Base-by-base conservation (phyloP, 92 coral and sea anemone species). In the Parazoanthus darwini region DNA sequence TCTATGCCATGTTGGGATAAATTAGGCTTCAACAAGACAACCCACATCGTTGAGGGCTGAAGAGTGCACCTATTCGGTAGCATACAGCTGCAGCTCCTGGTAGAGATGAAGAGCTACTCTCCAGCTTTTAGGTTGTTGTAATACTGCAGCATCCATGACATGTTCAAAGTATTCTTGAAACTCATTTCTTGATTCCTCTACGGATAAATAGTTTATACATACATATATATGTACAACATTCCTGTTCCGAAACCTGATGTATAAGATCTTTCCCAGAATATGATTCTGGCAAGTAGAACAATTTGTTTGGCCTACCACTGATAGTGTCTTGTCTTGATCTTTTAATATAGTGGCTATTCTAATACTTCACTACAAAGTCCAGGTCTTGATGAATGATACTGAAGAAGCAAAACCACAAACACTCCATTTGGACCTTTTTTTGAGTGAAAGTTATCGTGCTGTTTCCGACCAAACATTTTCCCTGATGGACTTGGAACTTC, bases 51-150 rank as follows among this genome's bases (percentile, higher is more conserved):
- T 39, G 42, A 2, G 42, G 42, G 42, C 2, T 39, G 42, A 39
- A 39, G 42, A 39, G 42, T 39, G 42, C 9, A 46, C 8, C 11
- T 46, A 58, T 18, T 58, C 66, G 14, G 10, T 18, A 58, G 66
- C 66, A 58, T 58, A 58, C 66, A 58, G 66, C 66, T 58, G 66
- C 18, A 58, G 78, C 13, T 74, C 78, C 48, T 74, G 48, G 48
- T 74, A 74, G 14, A 25, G 78, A 74, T 33, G 78, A 74, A 74
- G 78, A 74, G 78, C 43, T 74, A 36, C 39, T 74, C 78, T 74
- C 78, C 78, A 74, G 78, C 78, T 13, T 18, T 74, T 33, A 5
- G 78, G 78, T 74, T 74, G 78, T 35, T 74, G 78, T 73, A 73
- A 73, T 25, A 25, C 78, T 73, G 46, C 44, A 73, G 78, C 78